Evolutionary conservation across 2,797 vertebrate species (phyloP).

Genomic region (Peromyscus melanophrys): DNA sequence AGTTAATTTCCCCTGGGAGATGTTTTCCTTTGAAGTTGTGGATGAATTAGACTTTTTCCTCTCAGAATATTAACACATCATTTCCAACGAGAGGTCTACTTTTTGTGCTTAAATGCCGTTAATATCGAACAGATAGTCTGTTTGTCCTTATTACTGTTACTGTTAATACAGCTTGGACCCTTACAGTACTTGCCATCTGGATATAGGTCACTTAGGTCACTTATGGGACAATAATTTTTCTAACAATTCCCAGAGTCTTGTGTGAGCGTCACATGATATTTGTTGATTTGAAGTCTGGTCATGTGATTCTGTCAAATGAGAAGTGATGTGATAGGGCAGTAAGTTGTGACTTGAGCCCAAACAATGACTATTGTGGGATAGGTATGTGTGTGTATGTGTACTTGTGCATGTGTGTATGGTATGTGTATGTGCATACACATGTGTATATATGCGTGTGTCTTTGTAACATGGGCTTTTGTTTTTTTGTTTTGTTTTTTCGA

Average conservation of each 20-base stretch:
- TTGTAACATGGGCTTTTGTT: background rate
- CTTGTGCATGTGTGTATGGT: background rate
- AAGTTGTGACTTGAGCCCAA: background rate
- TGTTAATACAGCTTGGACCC: conserved; percentile 28
- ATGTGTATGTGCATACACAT: background rate
- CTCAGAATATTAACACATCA: conserved; percentile 58
- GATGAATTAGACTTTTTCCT: conserved; percentile 64
- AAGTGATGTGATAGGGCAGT: background rate
- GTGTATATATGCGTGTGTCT: background rate
- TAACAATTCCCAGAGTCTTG: background rate
- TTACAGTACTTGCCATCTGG: conserved; percentile 36
- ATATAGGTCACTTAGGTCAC: background rate
- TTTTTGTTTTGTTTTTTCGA: no score
- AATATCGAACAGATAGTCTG: conserved; percentile 45
- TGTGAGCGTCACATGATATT: background rate
- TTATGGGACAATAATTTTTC: conserved; percentile 35
- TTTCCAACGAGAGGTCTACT: conserved; percentile 28
- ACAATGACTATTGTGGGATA: background rate
- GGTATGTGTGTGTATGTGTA: background rate
- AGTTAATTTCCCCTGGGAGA: conserved; percentile 70
- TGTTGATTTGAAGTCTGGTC: conserved; percentile 19
- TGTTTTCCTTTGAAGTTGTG: conserved; percentile 72
- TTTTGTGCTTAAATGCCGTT: conserved; percentile 58
- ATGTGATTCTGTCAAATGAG: conserved; percentile 1
- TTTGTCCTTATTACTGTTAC: conserved; percentile 42